Conservation (phyloP, 2,888 invertebrate genomes). For the Ashinkailepas kermadecensis region DNA sequence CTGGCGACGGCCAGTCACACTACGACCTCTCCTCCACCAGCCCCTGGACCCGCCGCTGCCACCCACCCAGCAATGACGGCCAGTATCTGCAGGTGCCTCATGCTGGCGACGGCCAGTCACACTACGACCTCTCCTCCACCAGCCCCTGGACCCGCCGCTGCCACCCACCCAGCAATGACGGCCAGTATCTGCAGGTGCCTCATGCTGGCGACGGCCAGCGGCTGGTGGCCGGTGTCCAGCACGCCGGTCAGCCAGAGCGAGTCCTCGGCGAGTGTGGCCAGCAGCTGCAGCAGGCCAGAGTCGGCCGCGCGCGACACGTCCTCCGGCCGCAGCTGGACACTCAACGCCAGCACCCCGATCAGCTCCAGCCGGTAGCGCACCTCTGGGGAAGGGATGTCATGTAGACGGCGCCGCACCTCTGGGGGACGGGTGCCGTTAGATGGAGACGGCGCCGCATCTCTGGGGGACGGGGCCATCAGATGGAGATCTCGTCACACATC, state of each 20-base stretch:
- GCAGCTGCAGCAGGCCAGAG: conserved; percentile 47
- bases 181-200: conserved; percentile 51
- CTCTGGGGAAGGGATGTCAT: conserved; percentile 33
- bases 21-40: too few species aligned
- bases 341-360: conserved; percentile 50
- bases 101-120: too few species aligned
- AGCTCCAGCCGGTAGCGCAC: conserved; percentile 44
- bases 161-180: conserved; percentile 48
- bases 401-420: too few species aligned
- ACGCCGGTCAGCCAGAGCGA: conserved; percentile 23
- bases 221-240: conserved; percentile 4
- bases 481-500: too few species aligned
- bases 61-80: too few species aligned
- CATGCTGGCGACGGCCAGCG: conserved; percentile 46
- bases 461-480: too few species aligned
- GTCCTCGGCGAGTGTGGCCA: conserved; percentile 42
- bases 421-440: neutral
- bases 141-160: neutral
- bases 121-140: too few species aligned
- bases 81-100: too few species aligned
- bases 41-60: too few species aligned
- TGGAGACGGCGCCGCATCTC: too few species aligned
- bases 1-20: too few species aligned
- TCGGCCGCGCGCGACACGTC: conserved; percentile 51
- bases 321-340: conserved; percentile 49